These are phyloP conservation scores for Petrocephalus microphthalmus DNA, from an alignment of 2,113 vertebrate species.

Conservation along the genomic window DNA sequence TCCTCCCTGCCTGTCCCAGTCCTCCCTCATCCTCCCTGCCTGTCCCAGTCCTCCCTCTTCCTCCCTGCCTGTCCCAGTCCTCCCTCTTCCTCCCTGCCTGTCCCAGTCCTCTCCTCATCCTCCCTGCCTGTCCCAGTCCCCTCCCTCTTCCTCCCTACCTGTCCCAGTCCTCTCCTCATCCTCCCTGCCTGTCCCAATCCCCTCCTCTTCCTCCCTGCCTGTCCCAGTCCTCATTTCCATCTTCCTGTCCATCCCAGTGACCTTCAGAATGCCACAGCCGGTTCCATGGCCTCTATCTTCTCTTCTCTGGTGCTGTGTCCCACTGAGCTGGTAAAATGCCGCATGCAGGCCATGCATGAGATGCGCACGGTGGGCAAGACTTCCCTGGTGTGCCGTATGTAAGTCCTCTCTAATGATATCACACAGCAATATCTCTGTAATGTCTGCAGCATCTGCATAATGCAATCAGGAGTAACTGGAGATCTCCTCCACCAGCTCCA, in stretches of 20 bases:
- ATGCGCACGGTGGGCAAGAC: constrained; percentile 37
- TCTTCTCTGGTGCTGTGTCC: constrained; percentile 43
- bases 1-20: background rate
- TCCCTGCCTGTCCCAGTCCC: background rate
- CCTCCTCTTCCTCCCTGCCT: background rate
- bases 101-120: background rate
- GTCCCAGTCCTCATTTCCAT: background rate
- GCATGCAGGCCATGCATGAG: constrained; percentile 43
- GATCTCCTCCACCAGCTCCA: constrained; percentile 31
- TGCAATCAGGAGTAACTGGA: background rate
- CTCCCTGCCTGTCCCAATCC: background rate
- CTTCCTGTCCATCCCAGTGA: constrained; percentile 29
- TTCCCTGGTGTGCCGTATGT: constrained; percentile 29
- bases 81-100: background rate
- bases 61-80: background rate
- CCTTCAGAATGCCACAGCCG: constrained; percentile 34
- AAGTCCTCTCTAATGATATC: background rate
- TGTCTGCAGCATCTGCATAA: background rate
- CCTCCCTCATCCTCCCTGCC: background rate
- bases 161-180: background rate
- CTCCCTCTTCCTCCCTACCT: background rate
- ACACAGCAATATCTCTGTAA: background rate
- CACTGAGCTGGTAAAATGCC: constrained; percentile 47
- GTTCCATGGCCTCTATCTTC: constrained; percentile 39
- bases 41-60: background rate